Evolutionary conservation across 1,140 invertebrate genomes (phyloP).

Genomic region (Drosophila orosa): DNA sequence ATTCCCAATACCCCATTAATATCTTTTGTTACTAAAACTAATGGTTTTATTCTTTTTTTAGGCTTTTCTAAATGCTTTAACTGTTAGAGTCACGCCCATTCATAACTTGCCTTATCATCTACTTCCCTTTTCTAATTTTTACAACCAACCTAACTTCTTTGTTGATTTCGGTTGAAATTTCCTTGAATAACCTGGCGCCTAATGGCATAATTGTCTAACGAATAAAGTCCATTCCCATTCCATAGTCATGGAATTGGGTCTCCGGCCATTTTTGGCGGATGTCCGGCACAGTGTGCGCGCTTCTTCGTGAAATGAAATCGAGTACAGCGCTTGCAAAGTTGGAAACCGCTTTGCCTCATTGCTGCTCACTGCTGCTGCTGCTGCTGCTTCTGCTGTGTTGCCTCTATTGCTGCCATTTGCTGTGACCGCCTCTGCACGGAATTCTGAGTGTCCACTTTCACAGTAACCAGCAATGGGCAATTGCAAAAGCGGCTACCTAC

Average conservation of each 20-base stretch:
- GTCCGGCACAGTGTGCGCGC: conserved; percentile 44
- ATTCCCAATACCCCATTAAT: neutral
- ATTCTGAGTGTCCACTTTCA: conserved; percentile 72
- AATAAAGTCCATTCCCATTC: conserved; percentile 10
- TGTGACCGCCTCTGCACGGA: conserved; percentile 64
- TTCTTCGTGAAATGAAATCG: conserved; percentile 71
- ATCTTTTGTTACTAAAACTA: neutral
- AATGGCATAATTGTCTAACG: neutral
- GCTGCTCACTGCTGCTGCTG: conserved; percentile 43
- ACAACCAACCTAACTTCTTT: neutral
- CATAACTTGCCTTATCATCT: neutral
- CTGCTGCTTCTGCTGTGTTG: conserved; percentile 24
- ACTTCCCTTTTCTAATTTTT: neutral
- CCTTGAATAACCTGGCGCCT: conserved; percentile 10
- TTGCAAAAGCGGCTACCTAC: conserved; percentile 53
- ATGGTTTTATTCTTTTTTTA: neutral
- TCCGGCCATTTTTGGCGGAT: conserved; percentile 38
- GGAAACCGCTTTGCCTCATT: conserved; percentile 65
- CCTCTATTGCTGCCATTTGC: conserved; percentile 32
- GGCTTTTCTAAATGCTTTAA: neutral
- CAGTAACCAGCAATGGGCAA: conserved; percentile 60
- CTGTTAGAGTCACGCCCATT: neutral
- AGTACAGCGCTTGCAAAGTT: conserved; percentile 70
- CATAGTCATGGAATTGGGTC: conserved; percentile 28
- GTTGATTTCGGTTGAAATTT: neutral